A percentile compares a stretch with the other conserved stretches of the same genome.
These are phyloP conservation scores for Ochropleura leucogaster DNA, from an alignment of 2,888 invertebrate genomes.

Conservation along the genomic window DNA sequence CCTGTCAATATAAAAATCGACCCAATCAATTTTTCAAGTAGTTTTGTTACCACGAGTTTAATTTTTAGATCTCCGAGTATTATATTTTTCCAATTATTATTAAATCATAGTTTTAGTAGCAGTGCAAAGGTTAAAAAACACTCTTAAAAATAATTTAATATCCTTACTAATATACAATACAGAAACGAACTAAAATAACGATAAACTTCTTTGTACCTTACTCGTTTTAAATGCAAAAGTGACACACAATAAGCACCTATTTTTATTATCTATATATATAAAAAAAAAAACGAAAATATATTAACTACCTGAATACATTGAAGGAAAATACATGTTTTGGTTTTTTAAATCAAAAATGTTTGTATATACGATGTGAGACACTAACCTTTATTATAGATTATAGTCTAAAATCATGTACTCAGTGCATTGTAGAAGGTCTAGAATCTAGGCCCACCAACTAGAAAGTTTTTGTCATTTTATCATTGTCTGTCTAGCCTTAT, in stretches of 20 bases:
- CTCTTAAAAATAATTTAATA: conserved; percentile 27
- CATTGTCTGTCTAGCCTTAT: background rate
- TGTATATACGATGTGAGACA: background rate
- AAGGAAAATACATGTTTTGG: conserved; percentile 46
- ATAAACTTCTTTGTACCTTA: conserved; percentile 60
- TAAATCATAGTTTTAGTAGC: background rate
- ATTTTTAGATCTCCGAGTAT: too few species aligned
- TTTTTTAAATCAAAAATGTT: conserved; percentile 1
- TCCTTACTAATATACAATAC: conserved; percentile 22
- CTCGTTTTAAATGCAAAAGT: conserved; percentile 64
- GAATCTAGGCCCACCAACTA: background rate
- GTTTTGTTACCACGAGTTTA: too few species aligned
- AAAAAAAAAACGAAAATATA: conserved; percentile 6
- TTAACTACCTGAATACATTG: conserved; percentile 18
- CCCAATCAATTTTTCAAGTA: too few species aligned
- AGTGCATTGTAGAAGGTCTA: too few species aligned
- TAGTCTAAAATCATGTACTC: too few species aligned
- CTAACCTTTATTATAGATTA: background rate
- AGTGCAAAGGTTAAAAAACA: background rate
- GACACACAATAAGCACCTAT: conserved; percentile 55
- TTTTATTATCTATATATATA: conserved; percentile 13
- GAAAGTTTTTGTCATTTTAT: background rate
- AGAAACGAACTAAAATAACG: background rate
- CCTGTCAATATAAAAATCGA: too few species aligned
- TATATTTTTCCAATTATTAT: too few species aligned